Evolutionary conservation across 2,797 vertebrate genomes (phyloP), one percentile per base, ranked within the genome.

Genomic region (Caiman crocodilus): DNA sequence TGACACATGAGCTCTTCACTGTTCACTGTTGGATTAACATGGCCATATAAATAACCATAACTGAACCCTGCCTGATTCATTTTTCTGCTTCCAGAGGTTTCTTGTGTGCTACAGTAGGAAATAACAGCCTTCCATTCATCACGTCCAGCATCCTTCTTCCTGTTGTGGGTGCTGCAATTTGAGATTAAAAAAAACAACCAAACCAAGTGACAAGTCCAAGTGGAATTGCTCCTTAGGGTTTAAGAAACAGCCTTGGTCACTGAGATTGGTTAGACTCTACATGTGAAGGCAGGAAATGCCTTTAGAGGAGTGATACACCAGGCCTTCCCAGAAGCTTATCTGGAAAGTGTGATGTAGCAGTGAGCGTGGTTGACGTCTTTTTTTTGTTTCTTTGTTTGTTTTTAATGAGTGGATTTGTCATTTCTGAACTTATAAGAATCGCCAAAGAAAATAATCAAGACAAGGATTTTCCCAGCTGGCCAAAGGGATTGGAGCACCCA

Each of bases 1-100:
- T 85, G 85, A 82, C 81, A 79, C 84, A 28, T 80, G 84, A 93
- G 79, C 87, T 88, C 69, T 82, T 91, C 88, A 55, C 90, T 63
- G 92, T 67, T 85, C 93, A 91, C 94, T 90, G 21, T 15, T 60
- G 86, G 55, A 3, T 95, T 93, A 95, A 96, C 90, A 76, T 50
- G 55, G 35, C 71, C 25, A 5, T 86, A 2, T 90, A 85, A 69
- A 77, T 32, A 32, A 73, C 25, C 78, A 81, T 82, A 50, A 0
- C 87, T 76, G 79, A 93, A 87, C 79, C 82, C 71, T 85, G 78
- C 92, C 87, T 88, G 90, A 30, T 15, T 90, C 88, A 93, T 91
- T 50, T 50, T 50, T 32, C 92, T 84, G 88, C 88, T 73, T 73
- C 87, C 84, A 0, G 1, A 91, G 86, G 56, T 18, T 57, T 7